These are phyloP conservation scores for Grallaria varia DNA, from an alignment of 2,113 vertebrate genomes.

Conservation along the genomic window DNA sequence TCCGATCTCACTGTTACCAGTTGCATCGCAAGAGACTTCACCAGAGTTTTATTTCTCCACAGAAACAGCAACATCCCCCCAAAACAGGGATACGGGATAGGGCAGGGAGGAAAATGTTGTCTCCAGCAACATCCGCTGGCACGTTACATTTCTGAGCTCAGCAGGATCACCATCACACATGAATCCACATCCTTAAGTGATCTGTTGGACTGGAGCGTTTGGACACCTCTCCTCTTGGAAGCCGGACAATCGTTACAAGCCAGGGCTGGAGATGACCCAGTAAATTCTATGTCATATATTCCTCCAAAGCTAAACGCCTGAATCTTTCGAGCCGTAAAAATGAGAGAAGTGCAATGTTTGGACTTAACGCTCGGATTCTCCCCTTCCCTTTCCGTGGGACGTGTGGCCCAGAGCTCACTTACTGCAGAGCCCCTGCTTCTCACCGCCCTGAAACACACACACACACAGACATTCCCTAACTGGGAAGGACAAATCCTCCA, in stretches of 20 bases:
- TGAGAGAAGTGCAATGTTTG: not conserved
- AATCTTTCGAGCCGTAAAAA: not conserved
- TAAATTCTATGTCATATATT: not conserved
- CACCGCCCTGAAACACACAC: not conserved
- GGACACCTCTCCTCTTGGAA: not conserved
- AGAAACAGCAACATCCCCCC: not conserved
- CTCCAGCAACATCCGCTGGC: not conserved
- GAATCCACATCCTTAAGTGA: not conserved
- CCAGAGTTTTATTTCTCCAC: not conserved
- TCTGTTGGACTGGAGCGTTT: not conserved
- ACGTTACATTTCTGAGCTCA: not conserved
- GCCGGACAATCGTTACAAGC: not conserved
- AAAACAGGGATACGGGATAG: not conserved
- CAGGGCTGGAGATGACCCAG: not conserved
- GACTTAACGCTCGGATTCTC: not conserved
- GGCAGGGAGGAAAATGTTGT: not conserved
- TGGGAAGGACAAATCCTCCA: conserved; percentile 7
- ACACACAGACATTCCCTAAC: not conserved
- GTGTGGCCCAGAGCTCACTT: not conserved
- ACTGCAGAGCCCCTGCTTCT: not conserved
- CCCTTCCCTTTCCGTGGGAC: not conserved
- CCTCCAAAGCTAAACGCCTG: not conserved
- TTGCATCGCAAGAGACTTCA: not conserved
- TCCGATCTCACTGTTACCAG: not conserved
- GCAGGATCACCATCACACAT: not conserved